Base-by-base conservation (phyloP, 2,113 vertebrate species). In the Trachemys scripta region DNA sequence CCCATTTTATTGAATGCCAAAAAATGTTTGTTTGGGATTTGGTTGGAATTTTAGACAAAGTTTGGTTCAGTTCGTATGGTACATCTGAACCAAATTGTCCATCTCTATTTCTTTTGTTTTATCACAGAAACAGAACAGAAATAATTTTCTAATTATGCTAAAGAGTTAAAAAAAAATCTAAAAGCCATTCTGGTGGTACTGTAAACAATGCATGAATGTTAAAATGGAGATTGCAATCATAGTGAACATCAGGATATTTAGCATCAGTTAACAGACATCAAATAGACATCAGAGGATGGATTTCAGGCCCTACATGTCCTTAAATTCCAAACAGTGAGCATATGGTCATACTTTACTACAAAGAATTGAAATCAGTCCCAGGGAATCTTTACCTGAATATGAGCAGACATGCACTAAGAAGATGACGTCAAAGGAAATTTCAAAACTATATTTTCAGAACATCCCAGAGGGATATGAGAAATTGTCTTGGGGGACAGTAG, bases 401-500 rank as follows among this genome's bases (percentile, higher is more conserved):
- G 22, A 95, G 49, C 81, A 92, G 84, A 80, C 1, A n/a, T 69
- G 1, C 79, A 82, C 25, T 88, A 65, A 92, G 83, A 88, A 92
- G 81, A 78, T 79, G 85, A 84, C 8, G 45, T 84, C 78, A 85
- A 92, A 95, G 65, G 11, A 35, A 84, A 5, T 82, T 95, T 85
- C n/a, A 82, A 86, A 93, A 89, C 6, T 1, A 0, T 19, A 75
- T 91, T 97, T 91, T 88, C 45, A 25, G 57, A 54, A 75, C 31
- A 84, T 79, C 2, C 11, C n/a, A 59, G 24, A 1, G 2, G 3
- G 14, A 49, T 84, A 6, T 51, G 45, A 90, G 57, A 75, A 42
- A 80, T 95, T 92, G 6, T 88, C n/a, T 85, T 81, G 79, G 31
- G 89, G 62, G 53, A 91, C 85, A 85, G 78, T 91, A 42, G 75